Percentiles rank a stretch among this genome's conserved stretches.
These are phyloP conservation scores for Cotesia chilonis DNA, from an alignment of 1,140 invertebrate genomes.

Conservation along the genomic window DNA sequence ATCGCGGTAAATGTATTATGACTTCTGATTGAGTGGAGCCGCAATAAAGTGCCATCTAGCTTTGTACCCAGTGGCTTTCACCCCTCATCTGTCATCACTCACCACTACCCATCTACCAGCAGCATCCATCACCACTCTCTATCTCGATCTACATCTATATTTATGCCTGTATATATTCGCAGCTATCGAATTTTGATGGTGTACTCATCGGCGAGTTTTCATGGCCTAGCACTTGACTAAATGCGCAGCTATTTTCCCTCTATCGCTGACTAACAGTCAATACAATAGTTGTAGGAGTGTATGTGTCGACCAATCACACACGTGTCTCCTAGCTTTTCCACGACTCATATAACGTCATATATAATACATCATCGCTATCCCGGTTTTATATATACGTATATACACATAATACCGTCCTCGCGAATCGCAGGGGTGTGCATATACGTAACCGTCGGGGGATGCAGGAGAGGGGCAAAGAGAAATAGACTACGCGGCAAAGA, in stretches of 20 bases:
- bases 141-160: slow-evolving; percentile 8
- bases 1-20: slow-evolving; percentile 60
- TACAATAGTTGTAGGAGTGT: background rate
- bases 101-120: background rate
- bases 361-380: background rate
- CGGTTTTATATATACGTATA: background rate
- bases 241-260: slow-evolving; percentile 7
- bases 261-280: background rate
- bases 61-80: slow-evolving; percentile 28
- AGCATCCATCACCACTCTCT: slow-evolving; percentile 11
- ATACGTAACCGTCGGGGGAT: slow-evolving; percentile 30
- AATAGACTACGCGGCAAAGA: slow-evolving; percentile 53
- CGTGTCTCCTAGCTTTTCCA: background rate
- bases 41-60: slow-evolving; percentile 43
- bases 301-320: slow-evolving; percentile 1
- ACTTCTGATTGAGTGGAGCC: slow-evolving; percentile 58
- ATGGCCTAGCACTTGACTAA: background rate
- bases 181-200: background rate
- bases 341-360: slow-evolving; percentile 7
- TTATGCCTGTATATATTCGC: background rate
- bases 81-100: background rate
- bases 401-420: slow-evolving; percentile 20
- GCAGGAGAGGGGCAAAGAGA: background rate
- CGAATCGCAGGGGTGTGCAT: slow-evolving; percentile 20
- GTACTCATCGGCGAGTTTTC: slow-evolving; percentile 16